Percentiles rank a stretch among this genome's conserved stretches.
Conservation (phyloP, 2,888 invertebrate species). For the Girardia tigrina region DNA sequence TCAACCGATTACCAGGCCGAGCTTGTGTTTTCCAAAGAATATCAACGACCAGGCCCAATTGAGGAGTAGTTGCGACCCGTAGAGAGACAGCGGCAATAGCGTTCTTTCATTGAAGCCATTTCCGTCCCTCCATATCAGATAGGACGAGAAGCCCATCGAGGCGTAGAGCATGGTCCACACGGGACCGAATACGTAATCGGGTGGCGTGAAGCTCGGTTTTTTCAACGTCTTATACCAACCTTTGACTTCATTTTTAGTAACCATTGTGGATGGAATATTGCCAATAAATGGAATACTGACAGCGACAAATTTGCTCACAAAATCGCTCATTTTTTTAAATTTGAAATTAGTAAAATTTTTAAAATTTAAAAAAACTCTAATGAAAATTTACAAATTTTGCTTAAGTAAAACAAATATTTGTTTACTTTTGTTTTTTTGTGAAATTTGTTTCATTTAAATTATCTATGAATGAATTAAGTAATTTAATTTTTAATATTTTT, state of each 20-base stretch:
- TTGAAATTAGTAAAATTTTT: too few species aligned
- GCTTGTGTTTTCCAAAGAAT: conserved; percentile 59
- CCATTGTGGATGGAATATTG: conserved; percentile 58
- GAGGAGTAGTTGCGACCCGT: conserved; percentile 62
- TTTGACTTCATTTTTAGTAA: conserved; percentile 58
- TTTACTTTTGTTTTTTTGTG: too few species aligned
- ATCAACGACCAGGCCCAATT: conserved; percentile 76
- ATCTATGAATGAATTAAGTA: too few species aligned
- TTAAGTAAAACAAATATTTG: too few species aligned
- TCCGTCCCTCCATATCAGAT: conserved; percentile 64
- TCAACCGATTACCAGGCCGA: conserved; percentile 44
- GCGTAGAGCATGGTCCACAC: conserved; percentile 65
- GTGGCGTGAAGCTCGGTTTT: conserved; percentile 65
- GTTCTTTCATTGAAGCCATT: conserved; percentile 59
- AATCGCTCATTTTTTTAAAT: too few species aligned
- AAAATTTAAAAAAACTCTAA: too few species aligned
- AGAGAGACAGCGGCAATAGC: conserved; percentile 60
- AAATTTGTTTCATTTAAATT: too few species aligned
- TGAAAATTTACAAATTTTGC: too few species aligned
- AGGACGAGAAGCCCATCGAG: conserved; percentile 70
- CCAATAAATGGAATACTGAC: conserved; percentile 52
- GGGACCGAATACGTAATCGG: conserved; percentile 65
- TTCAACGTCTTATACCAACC: conserved; percentile 64
- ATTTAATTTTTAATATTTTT: too few species aligned
- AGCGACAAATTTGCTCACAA: neutral